Evolutionary conservation across 2,113 vertebrate genomes (phyloP), one percentile per base, ranked within the genome.

Genomic region (Platysteira castanea): DNA sequence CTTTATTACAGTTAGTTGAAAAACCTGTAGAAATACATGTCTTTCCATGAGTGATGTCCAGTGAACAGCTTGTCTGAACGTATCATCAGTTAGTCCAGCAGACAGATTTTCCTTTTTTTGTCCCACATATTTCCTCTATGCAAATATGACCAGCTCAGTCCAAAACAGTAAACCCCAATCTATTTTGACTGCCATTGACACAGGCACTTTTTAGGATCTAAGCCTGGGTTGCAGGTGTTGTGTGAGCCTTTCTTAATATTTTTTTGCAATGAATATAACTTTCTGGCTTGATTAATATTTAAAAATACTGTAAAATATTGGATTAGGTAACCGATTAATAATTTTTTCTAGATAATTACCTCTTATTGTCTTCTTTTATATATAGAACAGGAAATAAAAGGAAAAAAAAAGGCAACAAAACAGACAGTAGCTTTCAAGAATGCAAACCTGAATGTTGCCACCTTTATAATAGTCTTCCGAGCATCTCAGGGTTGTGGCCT

Each of bases 361-460:
- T 61, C 23, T 42, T 68, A 33, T 9, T 63, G 4, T 44, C 8
- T 56, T 86, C 9, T 68, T 87, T 37, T 49, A 47, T 28, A 26
- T 6, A 52, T 6, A 67, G 11, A 33, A 16, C 7, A 39, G 13
- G 9, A 46, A 76, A 28, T 64, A 53, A 31, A 31, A 21, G 15
- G 10, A 15, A 15, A 19, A 46, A 41, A 57, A 19, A 23, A 46
- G 27, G 5, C 33, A 46, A 10, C 27, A 59, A 53, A 37, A 4
- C 5, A 4, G 5, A 24, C 2, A 53, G 4, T 52, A 47, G 9
- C 67, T 91, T 79, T 85, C 28, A 87, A 39, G 60, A 50, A 60
- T 0, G 3, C 12, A 49, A 53, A 47, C 3, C 3, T 63, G 60
- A 73, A 57, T 2, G 3, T 26, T 75, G 5, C 3, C 41, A 26